Evolutionary conservation across 2,113 vertebrate genomes (phyloP), one percentile per base, ranked within the genome.

Genomic region (Dasyornis broadbenti): DNA sequence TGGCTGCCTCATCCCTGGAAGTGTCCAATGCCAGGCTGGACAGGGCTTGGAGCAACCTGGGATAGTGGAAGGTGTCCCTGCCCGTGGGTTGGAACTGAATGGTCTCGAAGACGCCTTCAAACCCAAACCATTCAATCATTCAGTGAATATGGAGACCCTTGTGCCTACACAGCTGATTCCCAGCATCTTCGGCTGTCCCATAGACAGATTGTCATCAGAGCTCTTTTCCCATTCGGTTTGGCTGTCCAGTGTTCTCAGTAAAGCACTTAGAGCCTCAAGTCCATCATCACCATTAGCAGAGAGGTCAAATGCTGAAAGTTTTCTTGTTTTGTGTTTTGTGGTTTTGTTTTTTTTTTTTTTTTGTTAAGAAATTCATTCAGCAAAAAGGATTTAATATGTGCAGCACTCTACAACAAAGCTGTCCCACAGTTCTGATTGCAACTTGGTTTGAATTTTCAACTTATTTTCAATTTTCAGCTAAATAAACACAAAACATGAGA

Each of bases 391-490:
- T 92, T 82, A 35, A 81, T 65, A 87, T 15, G 37, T 39, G 18
- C 14, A 39, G 5, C 57, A 53, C 49, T 68, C 16, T 13, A 31
- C 45, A 68, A 42, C 44, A 96, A 82, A 90, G n/a, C 50, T 56
- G 37, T 60, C 49, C 71, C 57, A 71, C 37, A 76, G 31, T 10
- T 81, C 84, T 47, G 72, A 75, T 35, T 78, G 40, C n/a, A 81
- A 78, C 79, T 64, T 81, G 19, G 10, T 90, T 93, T 88, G 80
- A 64, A 82, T 92, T 93, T 93, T 52, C 69, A 56, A 66, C 39
- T 94, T 82, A 90, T 68, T 86, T 92, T 90, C 71, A 94, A 79
- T 95, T 89, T 96, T 92, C 70, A 93, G 54, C 35, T 88, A 94
- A 92, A 93, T 68, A 94, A 94, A 88, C 39, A 77, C 33, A 60